A percentile compares a stretch with the other conserved stretches of the same genome.
Evolutionary conservation across 2,113 vertebrate species (phyloP).

Genomic region (Poeciliopsis prolifica): DNA sequence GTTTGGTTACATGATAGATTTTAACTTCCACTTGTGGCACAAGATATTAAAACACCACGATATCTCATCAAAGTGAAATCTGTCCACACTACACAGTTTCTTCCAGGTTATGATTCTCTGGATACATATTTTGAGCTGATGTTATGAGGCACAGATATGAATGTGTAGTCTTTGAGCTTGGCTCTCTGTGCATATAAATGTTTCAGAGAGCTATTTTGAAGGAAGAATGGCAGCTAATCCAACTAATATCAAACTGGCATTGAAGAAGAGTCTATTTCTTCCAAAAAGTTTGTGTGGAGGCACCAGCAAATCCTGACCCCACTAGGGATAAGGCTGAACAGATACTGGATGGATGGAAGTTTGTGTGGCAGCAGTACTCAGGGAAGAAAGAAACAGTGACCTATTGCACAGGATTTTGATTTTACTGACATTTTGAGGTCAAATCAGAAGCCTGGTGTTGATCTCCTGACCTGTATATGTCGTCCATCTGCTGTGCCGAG

Average conservation of each 20-base stretch:
- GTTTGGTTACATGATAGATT: background rate
- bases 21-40: background rate
- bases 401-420: conserved; percentile 23
- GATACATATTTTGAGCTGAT: background rate
- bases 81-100: background rate
- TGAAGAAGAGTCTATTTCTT: background rate
- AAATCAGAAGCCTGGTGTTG: conserved; percentile 13
- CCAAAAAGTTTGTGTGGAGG: background rate
- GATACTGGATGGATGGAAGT: no score
- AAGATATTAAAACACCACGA: no score
- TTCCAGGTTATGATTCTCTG: background rate
- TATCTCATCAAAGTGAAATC: background rate
- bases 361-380: background rate
- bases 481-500: conserved; percentile 90
- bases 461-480: conserved; percentile 88
- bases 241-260: background rate
- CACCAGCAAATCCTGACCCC: no score
- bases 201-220: background rate
- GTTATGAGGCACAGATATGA: background rate
- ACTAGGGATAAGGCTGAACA: no score
- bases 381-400: background rate
- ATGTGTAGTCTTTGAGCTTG: background rate
- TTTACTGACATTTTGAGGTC: conserved; percentile 5
- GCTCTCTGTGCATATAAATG: background rate
- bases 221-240: background rate